Evolutionary conservation across 2,888 invertebrate species (phyloP).

Genomic region (Anoplius nigerrimus): DNA sequence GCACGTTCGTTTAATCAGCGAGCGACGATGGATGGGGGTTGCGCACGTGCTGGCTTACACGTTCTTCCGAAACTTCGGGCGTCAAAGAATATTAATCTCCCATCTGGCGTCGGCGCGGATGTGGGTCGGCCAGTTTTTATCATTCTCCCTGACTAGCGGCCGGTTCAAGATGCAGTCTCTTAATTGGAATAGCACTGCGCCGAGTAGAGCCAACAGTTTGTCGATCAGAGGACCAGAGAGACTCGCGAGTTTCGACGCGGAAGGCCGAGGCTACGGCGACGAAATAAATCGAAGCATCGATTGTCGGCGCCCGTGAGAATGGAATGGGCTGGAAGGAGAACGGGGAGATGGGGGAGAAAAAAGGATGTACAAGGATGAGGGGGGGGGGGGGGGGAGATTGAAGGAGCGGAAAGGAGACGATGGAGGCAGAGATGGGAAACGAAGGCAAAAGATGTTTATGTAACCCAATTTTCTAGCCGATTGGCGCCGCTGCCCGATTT

Average conservation of each 20-base stretch:
- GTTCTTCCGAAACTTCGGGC: too few species aligned
- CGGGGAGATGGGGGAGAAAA: neutral
- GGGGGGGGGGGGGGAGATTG: neutral
- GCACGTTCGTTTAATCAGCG: too few species aligned
- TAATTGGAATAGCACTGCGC: neutral
- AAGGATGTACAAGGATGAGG: neutral
- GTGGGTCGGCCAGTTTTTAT: too few species aligned
- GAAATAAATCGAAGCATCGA: conserved; percentile 25
- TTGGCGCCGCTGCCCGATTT: conserved; percentile 42
- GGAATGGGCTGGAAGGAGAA: too few species aligned
- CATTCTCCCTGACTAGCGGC: too few species aligned
- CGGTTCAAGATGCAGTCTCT: neutral
- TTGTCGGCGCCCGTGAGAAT: conserved; percentile 1
- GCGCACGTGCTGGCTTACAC: too few species aligned
- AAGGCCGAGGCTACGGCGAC: neutral
- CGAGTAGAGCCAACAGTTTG: neutral
- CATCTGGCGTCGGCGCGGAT: too few species aligned
- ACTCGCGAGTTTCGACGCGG: neutral
- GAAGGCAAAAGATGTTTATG: conserved; percentile 47
- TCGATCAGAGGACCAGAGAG: conserved; percentile 2
- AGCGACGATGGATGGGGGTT: too few species aligned
- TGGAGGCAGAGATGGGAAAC: neutral
- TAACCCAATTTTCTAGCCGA: conserved; percentile 64
- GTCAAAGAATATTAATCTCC: too few species aligned
- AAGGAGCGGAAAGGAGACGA: conserved; percentile 1